Percentiles rank a stretch among this genome's conserved stretches.
These are phyloP conservation scores for Archocentrus centrarchus DNA, from an alignment of 2,113 vertebrate genomes.

Conservation along the genomic window DNA sequence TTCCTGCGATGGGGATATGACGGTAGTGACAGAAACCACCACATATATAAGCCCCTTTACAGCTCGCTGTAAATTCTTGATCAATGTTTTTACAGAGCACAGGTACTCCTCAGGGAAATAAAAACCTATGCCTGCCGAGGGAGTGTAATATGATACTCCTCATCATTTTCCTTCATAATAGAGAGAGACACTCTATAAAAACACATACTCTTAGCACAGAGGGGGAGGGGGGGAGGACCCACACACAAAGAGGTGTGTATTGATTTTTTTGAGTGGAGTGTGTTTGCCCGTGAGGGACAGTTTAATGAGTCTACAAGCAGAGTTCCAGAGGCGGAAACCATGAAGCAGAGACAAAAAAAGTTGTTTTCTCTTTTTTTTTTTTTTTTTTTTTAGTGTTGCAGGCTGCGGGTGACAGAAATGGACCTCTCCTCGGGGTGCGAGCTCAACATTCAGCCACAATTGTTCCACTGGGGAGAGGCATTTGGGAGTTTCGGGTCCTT, in stretches of 20 bases:
- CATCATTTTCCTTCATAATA: slow-evolving; percentile 70
- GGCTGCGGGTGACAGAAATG: slow-evolving; percentile 46
- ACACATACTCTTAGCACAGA: slow-evolving; percentile 47
- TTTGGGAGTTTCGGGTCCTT: slow-evolving; percentile 28
- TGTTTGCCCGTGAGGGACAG: slow-evolving; percentile 75
- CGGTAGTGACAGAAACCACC: slow-evolving; percentile 32
- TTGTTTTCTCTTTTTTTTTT: slow-evolving; percentile 66
- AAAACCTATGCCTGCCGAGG: slow-evolving; percentile 56
- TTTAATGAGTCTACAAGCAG: slow-evolving; percentile 82
- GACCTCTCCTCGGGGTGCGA: slow-evolving; percentile 44
- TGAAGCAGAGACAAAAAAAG: slow-evolving; percentile 71
- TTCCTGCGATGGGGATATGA: slow-evolving; percentile 33
- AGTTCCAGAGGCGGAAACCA: slow-evolving; percentile 63
- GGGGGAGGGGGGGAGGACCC: neutral
- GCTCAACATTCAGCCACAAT: slow-evolving; percentile 41
- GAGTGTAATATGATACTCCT: slow-evolving; percentile 62
- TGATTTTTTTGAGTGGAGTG: slow-evolving; percentile 76
- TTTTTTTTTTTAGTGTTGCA: slow-evolving; percentile 57
- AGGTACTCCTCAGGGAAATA: slow-evolving; percentile 73
- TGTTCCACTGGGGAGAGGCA: slow-evolving; percentile 25
- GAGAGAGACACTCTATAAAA: slow-evolving; percentile 71
- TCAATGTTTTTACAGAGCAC: slow-evolving; percentile 62
- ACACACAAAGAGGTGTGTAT: slow-evolving; percentile 66
- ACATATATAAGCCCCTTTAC: slow-evolving; percentile 43
- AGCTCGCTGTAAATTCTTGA: slow-evolving; percentile 65